Conservation (phyloP, 1,140 invertebrate genomes). For the Anoplophora glabripennis region DNA sequence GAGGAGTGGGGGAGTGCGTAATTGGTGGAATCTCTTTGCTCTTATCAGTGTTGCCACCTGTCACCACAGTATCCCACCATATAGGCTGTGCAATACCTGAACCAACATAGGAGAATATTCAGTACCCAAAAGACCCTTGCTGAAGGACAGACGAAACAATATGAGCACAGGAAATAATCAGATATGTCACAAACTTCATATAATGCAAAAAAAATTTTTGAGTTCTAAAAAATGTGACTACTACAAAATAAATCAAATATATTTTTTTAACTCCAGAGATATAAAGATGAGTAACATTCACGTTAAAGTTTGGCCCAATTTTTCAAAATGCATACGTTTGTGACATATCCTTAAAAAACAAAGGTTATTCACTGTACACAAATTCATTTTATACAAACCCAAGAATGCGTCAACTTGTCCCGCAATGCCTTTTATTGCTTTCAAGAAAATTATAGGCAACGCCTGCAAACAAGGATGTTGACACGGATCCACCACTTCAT, state of each 20-base stretch:
- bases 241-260: too few relatives aligned
- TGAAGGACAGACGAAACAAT: background rate
- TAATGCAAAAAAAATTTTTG: too few relatives aligned
- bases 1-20: conserved; percentile 69
- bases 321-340: too few relatives aligned
- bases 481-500: conserved; percentile 76
- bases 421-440: conserved; percentile 90
- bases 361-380: background rate
- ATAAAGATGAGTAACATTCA: too few relatives aligned
- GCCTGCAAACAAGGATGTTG: conserved; percentile 87
- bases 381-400: conserved; percentile 60
- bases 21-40: conserved; percentile 33
- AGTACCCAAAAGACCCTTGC: background rate
- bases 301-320: too few relatives aligned
- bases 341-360: background rate
- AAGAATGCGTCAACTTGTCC: conserved; percentile 93
- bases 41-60: conserved; percentile 46
- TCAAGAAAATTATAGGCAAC: conserved; percentile 87
- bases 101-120: conserved; percentile 18
- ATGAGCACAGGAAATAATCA: background rate
- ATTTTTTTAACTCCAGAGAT: too few relatives aligned
- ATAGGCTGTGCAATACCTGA: conserved; percentile 43
- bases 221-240: too few relatives aligned
- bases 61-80: conserved; percentile 45
- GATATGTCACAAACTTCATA: too few relatives aligned